Evolutionary conservation across 1,140 invertebrate species (phyloP), one percentile per base, ranked within the genome.

Genomic region (Scaptomyza pallida): DNA sequence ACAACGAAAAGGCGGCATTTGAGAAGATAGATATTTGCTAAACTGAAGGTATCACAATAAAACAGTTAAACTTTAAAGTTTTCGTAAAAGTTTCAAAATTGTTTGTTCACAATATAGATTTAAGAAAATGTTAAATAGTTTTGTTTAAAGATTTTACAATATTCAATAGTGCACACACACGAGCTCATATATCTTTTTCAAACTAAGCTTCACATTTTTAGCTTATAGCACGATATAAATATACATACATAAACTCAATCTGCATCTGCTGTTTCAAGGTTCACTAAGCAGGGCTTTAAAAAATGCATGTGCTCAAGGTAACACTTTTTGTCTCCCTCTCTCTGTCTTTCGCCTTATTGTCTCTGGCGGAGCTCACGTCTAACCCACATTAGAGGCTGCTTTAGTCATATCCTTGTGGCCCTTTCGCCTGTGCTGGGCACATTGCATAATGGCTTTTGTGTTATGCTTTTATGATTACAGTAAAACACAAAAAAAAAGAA

Each of bases 391-490:
- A 63, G 44, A 63, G 35, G 9, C 59, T 48, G 51, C 51, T 54
- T 63, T 33, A 21, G 60, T 26, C 44, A 56, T 70, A 64, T 70
- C 44, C 63, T 40, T 26, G 33, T 63, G 43, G 50, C 51, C 50
- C 50, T 54, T 56, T 30, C 41, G 60, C 43, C 44, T 23, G 67
- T 45, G 16, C 57, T 50, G 51, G 59, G 43, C 43, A 30, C 41
- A 52, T 51, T 60, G 68, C 74, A 72, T 75, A 79, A 83, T 85
- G 80, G 79, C 80, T 85, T 82, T 83, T 83, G 79, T 83, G 75
- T 83, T 83, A 85, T 83, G 75, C 80, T 85, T 76, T 83, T 83
- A 83, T 85, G 80, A 85, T 83, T 79, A 77, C 78, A 77, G 72
- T 57, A 60, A 76, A 72, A 60, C 68, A 78, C 76, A 76, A 78